Conservation (phyloP, 2,113 vertebrate species). For the Dromiciops gliroides region DNA sequence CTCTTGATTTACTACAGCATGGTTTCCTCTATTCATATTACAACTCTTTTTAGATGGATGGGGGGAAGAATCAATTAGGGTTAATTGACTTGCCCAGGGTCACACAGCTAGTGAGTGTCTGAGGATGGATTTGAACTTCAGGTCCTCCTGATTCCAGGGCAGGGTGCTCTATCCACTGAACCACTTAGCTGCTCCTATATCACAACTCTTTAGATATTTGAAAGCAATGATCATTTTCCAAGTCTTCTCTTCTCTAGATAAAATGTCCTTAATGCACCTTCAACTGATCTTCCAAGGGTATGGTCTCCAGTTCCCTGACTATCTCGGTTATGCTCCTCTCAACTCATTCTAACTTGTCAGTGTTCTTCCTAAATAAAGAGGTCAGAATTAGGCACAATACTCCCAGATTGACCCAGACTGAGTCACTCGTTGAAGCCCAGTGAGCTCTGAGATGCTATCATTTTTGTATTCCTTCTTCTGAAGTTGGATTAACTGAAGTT, state of each 20-base stretch:
- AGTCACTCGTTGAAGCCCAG: background rate
- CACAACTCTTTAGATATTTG: background rate
- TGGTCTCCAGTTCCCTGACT: background rate
- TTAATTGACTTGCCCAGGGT: background rate
- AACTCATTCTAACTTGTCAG: background rate
- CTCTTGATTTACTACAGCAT: background rate
- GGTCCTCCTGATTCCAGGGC: background rate
- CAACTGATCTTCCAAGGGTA: background rate
- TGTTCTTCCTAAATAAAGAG: background rate
- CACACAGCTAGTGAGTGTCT: background rate
- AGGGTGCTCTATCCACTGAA: background rate
- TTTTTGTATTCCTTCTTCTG: background rate
- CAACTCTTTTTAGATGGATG: background rate
- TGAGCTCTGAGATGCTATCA: background rate
- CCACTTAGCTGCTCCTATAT: background rate
- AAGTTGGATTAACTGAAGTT: background rate
- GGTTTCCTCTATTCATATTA: background rate
- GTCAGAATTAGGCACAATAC: background rate
- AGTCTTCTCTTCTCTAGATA: background rate
- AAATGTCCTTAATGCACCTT: background rate
- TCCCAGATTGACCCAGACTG: background rate
- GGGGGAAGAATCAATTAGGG: no score
- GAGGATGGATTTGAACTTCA: background rate
- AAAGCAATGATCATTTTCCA: background rate
- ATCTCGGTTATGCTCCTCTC: background rate